Conservation (phyloP, 1,140 invertebrate species). For the Drosophila triauraria region DNA sequence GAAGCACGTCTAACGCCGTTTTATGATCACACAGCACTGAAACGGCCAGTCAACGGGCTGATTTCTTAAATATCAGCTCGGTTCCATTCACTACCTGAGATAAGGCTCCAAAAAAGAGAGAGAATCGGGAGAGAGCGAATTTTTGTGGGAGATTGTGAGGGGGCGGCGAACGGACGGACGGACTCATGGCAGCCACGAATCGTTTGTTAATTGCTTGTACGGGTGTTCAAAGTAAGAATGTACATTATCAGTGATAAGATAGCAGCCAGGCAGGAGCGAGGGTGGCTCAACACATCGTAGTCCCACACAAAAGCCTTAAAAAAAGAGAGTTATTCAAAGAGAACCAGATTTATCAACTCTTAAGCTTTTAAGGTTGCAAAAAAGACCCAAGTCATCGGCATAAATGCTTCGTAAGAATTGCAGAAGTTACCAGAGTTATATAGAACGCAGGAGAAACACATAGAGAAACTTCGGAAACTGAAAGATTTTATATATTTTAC, state of each 20-base stretch:
- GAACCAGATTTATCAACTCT: not conserved
- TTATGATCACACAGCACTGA: conserved; percentile 68
- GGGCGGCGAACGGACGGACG: not conserved
- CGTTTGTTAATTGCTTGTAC: conserved; percentile 84
- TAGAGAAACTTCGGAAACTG: not conserved
- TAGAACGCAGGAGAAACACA: not conserved
- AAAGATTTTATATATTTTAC: too few relatives aligned
- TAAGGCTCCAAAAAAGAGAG: conserved; percentile 15
- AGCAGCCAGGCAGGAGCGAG: conserved; percentile 6
- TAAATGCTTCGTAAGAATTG: not conserved
- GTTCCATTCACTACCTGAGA: conserved; percentile 17
- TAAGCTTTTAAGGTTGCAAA: conserved; percentile 9
- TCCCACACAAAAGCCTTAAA: not conserved
- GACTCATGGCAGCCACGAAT: conserved; percentile 52
- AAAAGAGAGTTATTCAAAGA: conserved; percentile 16
- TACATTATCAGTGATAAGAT: conserved; percentile 74
- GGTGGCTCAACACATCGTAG: conserved; percentile 7
- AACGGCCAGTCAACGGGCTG: conserved; percentile 34
- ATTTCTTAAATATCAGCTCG: conserved; percentile 73
- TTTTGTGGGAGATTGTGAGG: not conserved
- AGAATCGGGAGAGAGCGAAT: conserved; percentile 1
- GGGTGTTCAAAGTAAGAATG: conserved; percentile 73
- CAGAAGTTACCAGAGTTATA: not conserved
- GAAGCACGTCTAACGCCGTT: conserved; percentile 66
- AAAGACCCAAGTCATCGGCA: conserved; percentile 17